Conservation (phyloP, 2,113 vertebrate species). For the Mohoua ochrocephala region DNA sequence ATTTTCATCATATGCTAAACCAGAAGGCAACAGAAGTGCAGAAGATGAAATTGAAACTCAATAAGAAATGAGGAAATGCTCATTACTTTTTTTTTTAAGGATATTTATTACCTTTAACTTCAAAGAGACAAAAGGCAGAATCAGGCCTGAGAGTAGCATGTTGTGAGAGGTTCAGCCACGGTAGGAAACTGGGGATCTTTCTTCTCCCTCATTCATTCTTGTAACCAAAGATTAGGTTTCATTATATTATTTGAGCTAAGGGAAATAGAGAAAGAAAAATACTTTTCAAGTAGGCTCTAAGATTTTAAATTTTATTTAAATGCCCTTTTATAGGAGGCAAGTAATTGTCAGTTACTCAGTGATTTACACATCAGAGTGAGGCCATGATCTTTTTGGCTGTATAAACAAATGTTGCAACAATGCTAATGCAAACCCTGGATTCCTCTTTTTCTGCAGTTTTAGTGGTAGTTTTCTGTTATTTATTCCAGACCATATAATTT, state of each 20-base stretch:
- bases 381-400: background rate
- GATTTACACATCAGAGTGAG: background rate
- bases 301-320: background rate
- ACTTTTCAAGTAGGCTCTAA: background rate
- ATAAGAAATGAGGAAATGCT: background rate
- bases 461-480: background rate
- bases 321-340: background rate
- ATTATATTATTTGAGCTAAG: background rate
- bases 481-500: background rate
- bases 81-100: background rate
- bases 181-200: background rate
- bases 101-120: background rate
- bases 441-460: background rate
- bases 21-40: background rate
- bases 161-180: background rate
- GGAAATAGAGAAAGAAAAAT: background rate
- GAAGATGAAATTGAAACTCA: background rate
- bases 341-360: background rate
- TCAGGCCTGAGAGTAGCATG: background rate
- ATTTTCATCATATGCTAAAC: background rate
- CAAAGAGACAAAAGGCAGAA: background rate
- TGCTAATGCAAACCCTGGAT: background rate
- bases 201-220: background rate
- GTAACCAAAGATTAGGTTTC: background rate
- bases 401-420: background rate